A percentile compares a stretch with the other conserved stretches of the same genome.
These are phyloP conservation scores for Maniola hyperantus DNA, from an alignment of 2,888 invertebrate genomes.

Conservation along the genomic window DNA sequence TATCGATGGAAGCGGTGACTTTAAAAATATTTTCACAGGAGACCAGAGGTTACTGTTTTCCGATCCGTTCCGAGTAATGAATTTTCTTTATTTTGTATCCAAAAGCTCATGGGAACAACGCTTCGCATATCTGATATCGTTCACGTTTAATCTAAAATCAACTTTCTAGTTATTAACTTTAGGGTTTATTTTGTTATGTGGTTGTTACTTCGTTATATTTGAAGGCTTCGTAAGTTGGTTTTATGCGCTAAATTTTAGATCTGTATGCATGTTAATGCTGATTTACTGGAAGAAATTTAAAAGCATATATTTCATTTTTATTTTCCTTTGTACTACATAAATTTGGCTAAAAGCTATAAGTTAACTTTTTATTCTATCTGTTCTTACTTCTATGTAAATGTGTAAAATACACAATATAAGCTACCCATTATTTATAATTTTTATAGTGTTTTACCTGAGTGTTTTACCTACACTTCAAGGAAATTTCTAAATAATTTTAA, in stretches of 20 bases:
- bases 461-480: no score
- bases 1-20: background rate
- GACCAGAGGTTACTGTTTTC: constrained; percentile 42
- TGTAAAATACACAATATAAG: background rate
- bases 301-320: constrained; percentile 9
- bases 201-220: constrained; percentile 18
- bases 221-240: constrained; percentile 12
- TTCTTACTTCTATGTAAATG: background rate
- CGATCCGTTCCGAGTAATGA: constrained; percentile 43
- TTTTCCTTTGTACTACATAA: constrained; percentile 2
- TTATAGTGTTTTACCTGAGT: no score
- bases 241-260: constrained; percentile 26
- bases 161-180: background rate
- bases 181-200: constrained; percentile 15
- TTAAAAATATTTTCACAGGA: constrained; percentile 26
- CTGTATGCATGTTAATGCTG: constrained; percentile 23
- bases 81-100: constrained; percentile 44
- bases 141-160: background rate
- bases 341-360: background rate
- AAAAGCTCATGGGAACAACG: constrained; percentile 37
- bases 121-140: constrained; percentile 17
- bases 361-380: background rate
- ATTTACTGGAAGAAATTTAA: constrained; percentile 24
- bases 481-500: no score
- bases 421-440: no score